Evolutionary conservation across 2,113 vertebrate genomes (phyloP).

Genomic region (Eira barbara): DNA sequence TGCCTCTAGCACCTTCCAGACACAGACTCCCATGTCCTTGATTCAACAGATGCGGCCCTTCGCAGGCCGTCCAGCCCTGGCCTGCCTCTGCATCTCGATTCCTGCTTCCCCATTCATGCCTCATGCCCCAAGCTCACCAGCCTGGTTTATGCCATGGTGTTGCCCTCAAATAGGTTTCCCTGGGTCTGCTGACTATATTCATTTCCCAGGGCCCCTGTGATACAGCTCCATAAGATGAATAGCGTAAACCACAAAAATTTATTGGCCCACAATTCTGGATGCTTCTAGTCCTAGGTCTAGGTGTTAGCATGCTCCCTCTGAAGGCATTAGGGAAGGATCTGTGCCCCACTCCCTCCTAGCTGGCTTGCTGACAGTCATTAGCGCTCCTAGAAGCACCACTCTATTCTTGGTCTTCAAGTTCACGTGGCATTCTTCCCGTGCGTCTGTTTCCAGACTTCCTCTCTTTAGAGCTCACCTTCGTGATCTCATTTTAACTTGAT

Average conservation of each 20-base stretch:
- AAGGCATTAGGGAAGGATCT: background rate
- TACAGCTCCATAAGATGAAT: too few relatives aligned
- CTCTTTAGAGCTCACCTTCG: background rate
- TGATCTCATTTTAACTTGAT: background rate
- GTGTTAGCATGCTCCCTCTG: background rate
- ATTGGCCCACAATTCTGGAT: background rate
- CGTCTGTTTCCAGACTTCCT: background rate
- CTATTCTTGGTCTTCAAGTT: too few relatives aligned
- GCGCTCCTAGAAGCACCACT: background rate
- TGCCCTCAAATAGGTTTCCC: background rate
- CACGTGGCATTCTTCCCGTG: background rate
- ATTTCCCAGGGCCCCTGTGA: background rate
- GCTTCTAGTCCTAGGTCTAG: background rate
- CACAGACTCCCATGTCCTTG: fast-evolving
- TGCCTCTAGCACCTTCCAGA: background rate
- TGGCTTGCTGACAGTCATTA: background rate
- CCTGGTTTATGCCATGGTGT: fast-evolving
- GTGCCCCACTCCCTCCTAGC: too few relatives aligned
- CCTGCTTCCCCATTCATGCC: background rate
- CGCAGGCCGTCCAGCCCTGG: fast-evolving
- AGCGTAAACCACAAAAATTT: background rate
- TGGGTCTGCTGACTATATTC: fast-evolving
- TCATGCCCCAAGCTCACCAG: background rate
- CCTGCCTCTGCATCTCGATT: background rate
- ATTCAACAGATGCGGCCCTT: background rate